Evolutionary conservation across 1,140 invertebrate species (phyloP).

Genomic region (Pseudomyrmex cubaensis): DNA sequence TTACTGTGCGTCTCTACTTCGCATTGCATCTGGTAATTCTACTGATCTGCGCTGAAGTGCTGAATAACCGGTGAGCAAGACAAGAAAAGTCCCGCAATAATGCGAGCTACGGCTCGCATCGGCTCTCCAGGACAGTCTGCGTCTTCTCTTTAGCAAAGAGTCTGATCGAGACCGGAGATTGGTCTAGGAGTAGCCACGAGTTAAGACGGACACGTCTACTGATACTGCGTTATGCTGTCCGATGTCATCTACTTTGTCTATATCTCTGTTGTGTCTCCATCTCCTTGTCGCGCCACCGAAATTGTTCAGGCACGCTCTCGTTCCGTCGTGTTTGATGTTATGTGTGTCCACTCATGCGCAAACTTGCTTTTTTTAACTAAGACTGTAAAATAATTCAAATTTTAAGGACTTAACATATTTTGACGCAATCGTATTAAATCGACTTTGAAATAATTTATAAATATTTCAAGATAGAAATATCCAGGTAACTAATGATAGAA

Average conservation of each 20-base stretch:
- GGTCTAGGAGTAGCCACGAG: constrained; percentile 26
- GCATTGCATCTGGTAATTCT: constrained; percentile 65
- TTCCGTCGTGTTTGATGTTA: constrained; percentile 54
- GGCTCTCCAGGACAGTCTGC: constrained; percentile 11
- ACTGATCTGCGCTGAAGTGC: constrained; percentile 60
- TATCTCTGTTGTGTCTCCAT: constrained; percentile 67
- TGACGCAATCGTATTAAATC: background rate
- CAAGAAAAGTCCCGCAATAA: constrained; percentile 5
- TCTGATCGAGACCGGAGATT: constrained; percentile 30
- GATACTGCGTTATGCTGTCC: constrained; percentile 38
- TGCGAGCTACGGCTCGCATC: constrained; percentile 7
- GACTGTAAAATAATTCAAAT: constrained; percentile 8
- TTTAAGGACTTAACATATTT: constrained; percentile 9
- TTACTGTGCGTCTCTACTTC: constrained; percentile 65
- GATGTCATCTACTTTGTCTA: constrained; percentile 62
- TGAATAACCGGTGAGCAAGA: constrained; percentile 68
- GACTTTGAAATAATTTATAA: background rate
- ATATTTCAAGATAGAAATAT: background rate
- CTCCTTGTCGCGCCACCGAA: constrained; percentile 60
- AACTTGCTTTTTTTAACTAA: constrained; percentile 7
- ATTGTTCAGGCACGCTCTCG: constrained; percentile 41
- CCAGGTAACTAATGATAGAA: too few relatives aligned
- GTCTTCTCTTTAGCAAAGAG: constrained; percentile 10
- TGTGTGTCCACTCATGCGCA: constrained; percentile 16
- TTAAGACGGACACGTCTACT: constrained; percentile 41